A percentile compares a stretch with the other conserved stretches of the same genome.
Conservation (phyloP, 2,113 vertebrate genomes). For the Nanorana parkeri region DNA sequence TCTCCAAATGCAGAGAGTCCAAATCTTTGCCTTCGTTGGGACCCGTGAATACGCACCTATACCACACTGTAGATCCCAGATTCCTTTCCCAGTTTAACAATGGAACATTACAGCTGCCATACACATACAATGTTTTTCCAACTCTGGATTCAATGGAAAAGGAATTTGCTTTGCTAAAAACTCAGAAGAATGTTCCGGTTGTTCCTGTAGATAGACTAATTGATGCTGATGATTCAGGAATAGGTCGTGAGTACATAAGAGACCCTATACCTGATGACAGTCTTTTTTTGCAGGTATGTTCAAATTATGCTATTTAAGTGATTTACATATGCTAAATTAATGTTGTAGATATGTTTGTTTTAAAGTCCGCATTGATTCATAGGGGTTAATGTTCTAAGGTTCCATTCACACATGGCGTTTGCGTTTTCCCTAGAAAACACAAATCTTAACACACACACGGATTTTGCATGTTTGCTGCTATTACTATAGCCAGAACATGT, state of each 20-base stretch:
- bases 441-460: no score
- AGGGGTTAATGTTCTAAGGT: no score
- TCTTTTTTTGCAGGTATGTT: background rate
- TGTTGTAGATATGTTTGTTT: no score
- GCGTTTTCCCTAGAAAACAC: no score
- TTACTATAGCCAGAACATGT: no score
- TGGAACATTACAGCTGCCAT: conserved; percentile 59
- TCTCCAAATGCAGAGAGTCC: conserved; percentile 68
- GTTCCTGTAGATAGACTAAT: conserved; percentile 6
- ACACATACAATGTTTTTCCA: conserved; percentile 62
- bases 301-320: no score
- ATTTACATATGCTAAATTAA: no score
- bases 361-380: no score
- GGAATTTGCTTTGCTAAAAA: conserved; percentile 60
- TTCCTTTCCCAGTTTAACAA: conserved; percentile 50
- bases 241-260: conserved; percentile 1
- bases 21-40: conserved; percentile 62
- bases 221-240: conserved; percentile 26
- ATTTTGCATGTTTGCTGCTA: no score
- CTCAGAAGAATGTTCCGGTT: background rate
- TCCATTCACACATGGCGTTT: no score
- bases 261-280: background rate
- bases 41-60: conserved; percentile 54
- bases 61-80: conserved; percentile 32
- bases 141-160: conserved; percentile 55